Evolutionary conservation across 1,140 invertebrate species (phyloP).

Genomic region (Mercenaria mercenaria): DNA sequence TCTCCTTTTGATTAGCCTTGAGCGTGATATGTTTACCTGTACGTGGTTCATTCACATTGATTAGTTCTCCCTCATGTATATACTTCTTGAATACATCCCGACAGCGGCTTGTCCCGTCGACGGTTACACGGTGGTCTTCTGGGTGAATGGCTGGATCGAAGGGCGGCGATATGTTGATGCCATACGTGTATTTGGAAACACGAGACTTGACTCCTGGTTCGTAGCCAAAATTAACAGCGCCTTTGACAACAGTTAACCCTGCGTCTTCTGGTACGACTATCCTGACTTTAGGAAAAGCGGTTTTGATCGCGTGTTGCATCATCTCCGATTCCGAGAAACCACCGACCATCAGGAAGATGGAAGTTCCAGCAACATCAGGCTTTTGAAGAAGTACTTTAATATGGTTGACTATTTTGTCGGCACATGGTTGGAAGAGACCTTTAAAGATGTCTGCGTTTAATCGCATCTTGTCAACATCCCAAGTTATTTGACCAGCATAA

Average conservation of each 20-base stretch:
- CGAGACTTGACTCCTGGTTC: background rate
- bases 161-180: too few relatives aligned
- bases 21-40: constrained; percentile 10
- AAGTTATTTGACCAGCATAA: background rate
- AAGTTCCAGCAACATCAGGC: background rate
- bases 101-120: background rate
- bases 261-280: constrained; percentile 65
- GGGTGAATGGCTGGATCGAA: background rate
- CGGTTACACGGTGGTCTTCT: background rate
- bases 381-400: constrained; percentile 28
- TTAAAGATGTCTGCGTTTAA: constrained; percentile 23
- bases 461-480: constrained; percentile 59
- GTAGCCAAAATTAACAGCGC: constrained; percentile 63
- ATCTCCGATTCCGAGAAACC: constrained; percentile 65
- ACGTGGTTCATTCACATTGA: background rate
- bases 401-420: constrained; percentile 37
- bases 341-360: constrained; percentile 66
- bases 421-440: constrained; percentile 27
- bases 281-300: constrained; percentile 12
- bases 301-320: constrained; percentile 49
- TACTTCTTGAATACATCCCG: constrained; percentile 32
- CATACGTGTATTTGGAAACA: constrained; percentile 28
- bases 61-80: background rate
- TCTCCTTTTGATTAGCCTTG: background rate
- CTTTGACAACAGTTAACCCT: constrained; percentile 64